Percentiles rank a stretch among this genome's conserved stretches.
phyloP scores from a whole-genome alignment of 1,140 invertebrate genomes.

The Penaeus vannamei region DNA sequence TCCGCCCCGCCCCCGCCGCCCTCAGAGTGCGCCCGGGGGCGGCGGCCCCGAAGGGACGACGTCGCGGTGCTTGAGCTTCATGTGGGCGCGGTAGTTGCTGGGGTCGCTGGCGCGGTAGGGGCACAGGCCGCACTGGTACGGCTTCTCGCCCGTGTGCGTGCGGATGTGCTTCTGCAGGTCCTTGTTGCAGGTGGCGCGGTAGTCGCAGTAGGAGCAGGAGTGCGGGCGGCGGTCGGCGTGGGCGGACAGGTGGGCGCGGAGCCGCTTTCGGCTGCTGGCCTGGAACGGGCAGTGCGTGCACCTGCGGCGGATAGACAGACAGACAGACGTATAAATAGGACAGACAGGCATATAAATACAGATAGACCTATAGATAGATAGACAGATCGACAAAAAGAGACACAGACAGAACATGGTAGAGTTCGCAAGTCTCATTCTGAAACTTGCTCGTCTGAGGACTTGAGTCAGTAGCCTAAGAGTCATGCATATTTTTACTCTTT shows the following conservation, averaged over 20 bases:
- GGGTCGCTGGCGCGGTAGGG: slow-evolving; percentile 54
- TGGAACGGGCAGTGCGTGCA: slow-evolving; percentile 52
- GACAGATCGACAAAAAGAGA: too few species aligned
- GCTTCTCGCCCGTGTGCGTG: slow-evolving; percentile 58
- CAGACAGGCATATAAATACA: neutral
- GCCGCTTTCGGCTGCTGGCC: slow-evolving; percentile 42
- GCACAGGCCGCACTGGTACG: slow-evolving; percentile 58
- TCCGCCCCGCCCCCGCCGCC: neutral
- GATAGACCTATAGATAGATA: too few species aligned
- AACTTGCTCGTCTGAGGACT: too few species aligned
- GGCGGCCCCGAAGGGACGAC: neutral
- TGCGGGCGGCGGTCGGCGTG: slow-evolving; percentile 42
- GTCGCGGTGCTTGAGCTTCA: slow-evolving; percentile 48
- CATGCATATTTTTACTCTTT: too few species aligned
- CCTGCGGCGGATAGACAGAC: neutral
- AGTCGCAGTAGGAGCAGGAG: slow-evolving; percentile 60
- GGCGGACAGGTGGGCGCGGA: slow-evolving; percentile 40
- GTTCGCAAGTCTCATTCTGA: too few species aligned
- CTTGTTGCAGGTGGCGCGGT: slow-evolving; percentile 56
- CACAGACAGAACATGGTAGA: too few species aligned
- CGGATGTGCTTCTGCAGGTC: slow-evolving; percentile 60
- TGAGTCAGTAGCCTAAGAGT: too few species aligned
- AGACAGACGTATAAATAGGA: neutral
- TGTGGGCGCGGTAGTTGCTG: slow-evolving; percentile 58
- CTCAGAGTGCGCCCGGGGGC: neutral